These are phyloP conservation scores for Tor tambroides DNA, from an alignment of 2,113 vertebrate genomes.

Conservation along the genomic window DNA sequence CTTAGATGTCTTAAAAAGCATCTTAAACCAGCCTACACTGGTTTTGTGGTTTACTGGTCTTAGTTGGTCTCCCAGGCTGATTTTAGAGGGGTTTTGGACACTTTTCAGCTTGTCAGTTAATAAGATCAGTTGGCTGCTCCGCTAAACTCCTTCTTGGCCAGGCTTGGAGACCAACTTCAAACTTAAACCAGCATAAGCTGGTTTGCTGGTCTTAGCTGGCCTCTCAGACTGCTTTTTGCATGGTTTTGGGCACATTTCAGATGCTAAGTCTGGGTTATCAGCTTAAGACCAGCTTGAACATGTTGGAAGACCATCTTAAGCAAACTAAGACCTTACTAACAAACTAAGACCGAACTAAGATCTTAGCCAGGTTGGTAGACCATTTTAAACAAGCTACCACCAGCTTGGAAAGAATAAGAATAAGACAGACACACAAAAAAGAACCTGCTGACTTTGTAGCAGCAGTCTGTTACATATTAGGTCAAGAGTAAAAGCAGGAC, in stretches of 20 bases:
- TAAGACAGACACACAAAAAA: background rate
- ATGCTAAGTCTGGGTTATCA: background rate
- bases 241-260: background rate
- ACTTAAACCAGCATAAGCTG: too few species aligned
- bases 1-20: too few species aligned
- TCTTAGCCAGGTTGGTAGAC: background rate
- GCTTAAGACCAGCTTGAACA: background rate
- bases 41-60: background rate
- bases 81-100: background rate
- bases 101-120: background rate
- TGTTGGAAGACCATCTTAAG: background rate
- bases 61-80: background rate
- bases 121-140: background rate
- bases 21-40: background rate
- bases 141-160: background rate
- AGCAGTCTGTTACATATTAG: conserved; percentile 60
- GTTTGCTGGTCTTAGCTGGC: background rate
- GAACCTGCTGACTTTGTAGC: background rate
- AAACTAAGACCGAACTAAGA: background rate
- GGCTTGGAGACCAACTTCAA: background rate
- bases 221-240: background rate
- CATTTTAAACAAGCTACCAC: background rate
- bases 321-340: background rate
- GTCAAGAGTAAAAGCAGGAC: conserved; percentile 30
- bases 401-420: background rate